phyloP scores from a whole-genome alignment of 2,113 vertebrate species.

The Tragelaphus scriptus region DNA sequence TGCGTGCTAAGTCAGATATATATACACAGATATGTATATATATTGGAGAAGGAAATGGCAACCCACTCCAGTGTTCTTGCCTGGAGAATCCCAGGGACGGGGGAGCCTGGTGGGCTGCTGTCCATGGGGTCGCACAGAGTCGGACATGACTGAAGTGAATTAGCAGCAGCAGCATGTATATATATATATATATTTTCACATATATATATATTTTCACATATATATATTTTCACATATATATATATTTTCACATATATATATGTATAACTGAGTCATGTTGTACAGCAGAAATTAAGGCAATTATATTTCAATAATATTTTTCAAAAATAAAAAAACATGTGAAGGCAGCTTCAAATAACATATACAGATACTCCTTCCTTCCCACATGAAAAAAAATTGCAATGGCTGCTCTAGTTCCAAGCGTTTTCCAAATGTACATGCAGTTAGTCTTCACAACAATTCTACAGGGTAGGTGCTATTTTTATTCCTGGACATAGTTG shows the following conservation, averaged over 20 bases:
- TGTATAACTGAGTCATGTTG: not conserved
- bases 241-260: accelerated
- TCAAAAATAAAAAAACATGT: not conserved
- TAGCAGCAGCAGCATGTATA: too few relatives aligned
- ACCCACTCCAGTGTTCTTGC: too few relatives aligned
- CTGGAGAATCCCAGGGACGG: too few relatives aligned
- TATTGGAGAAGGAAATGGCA: too few relatives aligned
- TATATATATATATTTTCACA: too few relatives aligned
- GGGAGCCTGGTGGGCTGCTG: too few relatives aligned
- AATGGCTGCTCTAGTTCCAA: accelerated
- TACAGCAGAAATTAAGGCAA: not conserved
- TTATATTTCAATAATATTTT: not conserved
- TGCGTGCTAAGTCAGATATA: not conserved
- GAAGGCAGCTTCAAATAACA: not conserved
- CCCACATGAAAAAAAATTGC: not conserved
- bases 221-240: not conserved
- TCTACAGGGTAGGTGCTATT: not conserved
- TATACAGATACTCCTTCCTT: not conserved
- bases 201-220: too few relatives aligned
- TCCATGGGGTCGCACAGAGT: too few relatives aligned
- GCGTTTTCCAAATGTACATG: not conserved
- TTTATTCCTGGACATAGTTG: not conserved
- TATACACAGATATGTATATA: not conserved
- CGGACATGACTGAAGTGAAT: too few relatives aligned
- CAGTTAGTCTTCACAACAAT: not conserved